Base-by-base conservation (phyloP, 2,113 vertebrate species). In the Plestiodon gilberti region DNA sequence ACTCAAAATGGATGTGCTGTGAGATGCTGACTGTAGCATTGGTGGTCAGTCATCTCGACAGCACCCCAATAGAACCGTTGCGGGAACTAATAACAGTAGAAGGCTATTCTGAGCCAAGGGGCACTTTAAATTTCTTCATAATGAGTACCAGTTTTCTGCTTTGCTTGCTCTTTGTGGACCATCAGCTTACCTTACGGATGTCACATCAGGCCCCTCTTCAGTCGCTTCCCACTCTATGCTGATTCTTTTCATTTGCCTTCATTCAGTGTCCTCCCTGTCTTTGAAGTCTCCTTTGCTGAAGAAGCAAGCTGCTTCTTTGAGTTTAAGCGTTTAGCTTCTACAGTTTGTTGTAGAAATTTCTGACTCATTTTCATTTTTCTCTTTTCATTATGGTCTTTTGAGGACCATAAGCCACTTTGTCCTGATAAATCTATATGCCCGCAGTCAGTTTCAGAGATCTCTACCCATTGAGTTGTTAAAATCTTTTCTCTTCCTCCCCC, bases 21-120 rank as follows among this genome's bases (percentile, higher is more conserved):
- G 70, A 87, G 43, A 2, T 7, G 33, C n/a, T 1, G 8, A 15
- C 0, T 15, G 25, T 86, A 80, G 64, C 40, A 2, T 85, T 86
- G 88, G 61, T 86, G 13, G 13, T 62, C 18, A 78, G 62, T 11
- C 33, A 6, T 43, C 62, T 64, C 86, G 91, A 0, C 0, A 59
- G 88, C 84, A 55, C 11, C 61, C 43, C 30, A 76, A 70, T 6
- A 65, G 17, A 86, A 76, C 79, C 84, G 84, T 11, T 48, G 71
- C 13, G 71, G 23, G 23, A 22, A 35, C 10, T 9, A 43, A 65
- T 65, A 25, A 74, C 22, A 23, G 1, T 40, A 23, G 6, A 74
- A 33, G 52, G 8, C 30, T 33, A 9, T n/a, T 22, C 15, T 35
- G 35, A 4, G 18, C 33, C 18, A 48, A 17, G 67, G 15, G 71